Conservation (phyloP, 2,113 vertebrate genomes). For the Herpailurus yagouaroundi region DNA sequence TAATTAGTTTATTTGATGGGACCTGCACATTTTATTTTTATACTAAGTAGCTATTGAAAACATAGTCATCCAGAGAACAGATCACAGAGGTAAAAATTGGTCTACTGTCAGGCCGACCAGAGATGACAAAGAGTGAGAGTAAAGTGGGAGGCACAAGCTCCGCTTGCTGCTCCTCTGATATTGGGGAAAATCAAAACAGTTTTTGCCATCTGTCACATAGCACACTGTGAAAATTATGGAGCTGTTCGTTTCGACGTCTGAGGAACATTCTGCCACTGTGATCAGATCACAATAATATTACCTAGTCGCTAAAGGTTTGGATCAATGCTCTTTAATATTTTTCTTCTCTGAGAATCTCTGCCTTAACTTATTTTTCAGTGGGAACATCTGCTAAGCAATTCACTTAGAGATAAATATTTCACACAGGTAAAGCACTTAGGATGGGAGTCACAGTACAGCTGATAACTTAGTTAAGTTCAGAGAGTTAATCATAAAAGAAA, state of each 20-base stretch:
- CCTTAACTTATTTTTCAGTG: constrained; percentile 50
- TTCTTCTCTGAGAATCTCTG: background rate
- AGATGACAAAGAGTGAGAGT: constrained; percentile 64
- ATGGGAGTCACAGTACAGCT: background rate
- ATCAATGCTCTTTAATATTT: constrained; percentile 64
- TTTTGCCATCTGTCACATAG: constrained; percentile 55
- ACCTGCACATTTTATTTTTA: constrained; percentile 84
- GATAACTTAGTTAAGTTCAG: background rate
- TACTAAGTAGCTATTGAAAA: constrained; percentile 85
- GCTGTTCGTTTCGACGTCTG: constrained; percentile 34
- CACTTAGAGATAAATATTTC: constrained; percentile 32
- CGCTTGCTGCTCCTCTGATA: constrained; percentile 43
- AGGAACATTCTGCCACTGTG: background rate
- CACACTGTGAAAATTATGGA: constrained; percentile 40
- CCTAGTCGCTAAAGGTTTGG: background rate
- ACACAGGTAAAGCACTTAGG: background rate
- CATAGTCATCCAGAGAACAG: constrained; percentile 75
- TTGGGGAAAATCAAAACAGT: constrained; percentile 55
- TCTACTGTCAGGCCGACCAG: constrained; percentile 71
- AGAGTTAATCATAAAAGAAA: background rate
- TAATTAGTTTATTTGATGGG: constrained; percentile 88
- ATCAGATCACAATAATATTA: constrained; percentile 57
- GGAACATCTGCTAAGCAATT: background rate
- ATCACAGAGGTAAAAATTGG: constrained; percentile 80
- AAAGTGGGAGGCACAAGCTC: constrained; percentile 25